phyloP scores from a whole-genome alignment of 2,888 invertebrate genomes.

The Trissoscelio sp. region DNA sequence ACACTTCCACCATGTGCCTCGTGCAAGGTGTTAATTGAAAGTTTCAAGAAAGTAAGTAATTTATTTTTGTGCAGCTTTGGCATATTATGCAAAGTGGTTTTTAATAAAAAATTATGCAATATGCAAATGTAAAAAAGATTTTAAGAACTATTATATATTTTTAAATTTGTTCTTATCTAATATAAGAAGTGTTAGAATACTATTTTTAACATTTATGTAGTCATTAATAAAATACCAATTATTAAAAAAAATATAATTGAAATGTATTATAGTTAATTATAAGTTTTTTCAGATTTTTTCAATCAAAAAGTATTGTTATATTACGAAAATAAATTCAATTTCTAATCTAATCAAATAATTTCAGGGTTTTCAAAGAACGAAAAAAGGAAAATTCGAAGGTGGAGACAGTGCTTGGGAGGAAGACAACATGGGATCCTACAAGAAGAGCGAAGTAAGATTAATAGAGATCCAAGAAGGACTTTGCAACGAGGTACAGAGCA shows the following conservation, averaged over 20 bases:
- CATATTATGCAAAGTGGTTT: background rate
- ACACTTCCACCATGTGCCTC: conserved; percentile 91
- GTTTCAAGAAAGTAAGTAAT: conserved; percentile 87
- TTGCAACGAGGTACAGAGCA: conserved; percentile 90
- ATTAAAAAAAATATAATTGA: no score
- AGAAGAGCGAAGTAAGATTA: conserved; percentile 94
- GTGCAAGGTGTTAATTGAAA: conserved; percentile 89
- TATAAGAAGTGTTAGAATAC: no score
- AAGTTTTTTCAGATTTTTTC: no score
- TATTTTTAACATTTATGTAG: no score
- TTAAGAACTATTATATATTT: no score
- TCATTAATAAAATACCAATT: no score
- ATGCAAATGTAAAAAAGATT: background rate
- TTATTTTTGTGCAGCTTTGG: background rate
- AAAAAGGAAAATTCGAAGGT: conserved; percentile 95
- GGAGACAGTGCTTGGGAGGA: conserved; percentile 98
- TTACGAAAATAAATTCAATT: no score
- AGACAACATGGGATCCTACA: conserved; percentile 92
- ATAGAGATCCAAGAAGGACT: conserved; percentile 95
- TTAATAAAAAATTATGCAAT: background rate
- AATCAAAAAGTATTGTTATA: no score
- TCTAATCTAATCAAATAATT: no score
- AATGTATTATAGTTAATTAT: no score
- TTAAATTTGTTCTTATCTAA: no score
- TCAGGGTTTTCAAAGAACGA: conserved; percentile 91